Conservation (phyloP, 2,888 invertebrate species). For the Andrena fulva region DNA sequence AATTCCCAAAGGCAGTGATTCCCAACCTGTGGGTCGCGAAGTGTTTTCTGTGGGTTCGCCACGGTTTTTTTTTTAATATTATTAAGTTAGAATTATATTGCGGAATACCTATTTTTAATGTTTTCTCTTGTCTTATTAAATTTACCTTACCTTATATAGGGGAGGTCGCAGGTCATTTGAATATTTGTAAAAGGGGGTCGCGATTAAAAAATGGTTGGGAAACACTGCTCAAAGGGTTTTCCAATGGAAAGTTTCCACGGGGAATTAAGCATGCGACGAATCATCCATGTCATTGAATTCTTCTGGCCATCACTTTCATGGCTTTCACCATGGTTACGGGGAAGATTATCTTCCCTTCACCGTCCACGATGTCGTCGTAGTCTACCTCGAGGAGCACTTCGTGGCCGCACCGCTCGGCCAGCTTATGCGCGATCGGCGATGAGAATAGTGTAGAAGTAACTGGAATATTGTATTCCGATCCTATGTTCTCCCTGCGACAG, state of each 20-base stretch:
- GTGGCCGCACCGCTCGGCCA: constrained; percentile 74
- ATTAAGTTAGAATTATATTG: no score
- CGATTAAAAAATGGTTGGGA: no score
- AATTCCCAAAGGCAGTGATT: no score
- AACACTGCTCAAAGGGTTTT: not conserved
- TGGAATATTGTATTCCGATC: constrained; percentile 70
- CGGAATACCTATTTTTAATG: no score
- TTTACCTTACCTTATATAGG: no score
- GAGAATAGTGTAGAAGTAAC: constrained; percentile 75
- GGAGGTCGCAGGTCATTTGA: no score
- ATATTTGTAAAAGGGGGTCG: no score
- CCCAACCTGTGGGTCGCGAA: no score
- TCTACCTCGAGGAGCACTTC: constrained; percentile 55
- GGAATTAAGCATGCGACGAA: not conserved
- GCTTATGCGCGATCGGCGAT: constrained; percentile 70
- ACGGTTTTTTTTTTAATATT: no score
- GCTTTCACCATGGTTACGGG: constrained; percentile 67
- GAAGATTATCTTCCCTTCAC: constrained; percentile 65
- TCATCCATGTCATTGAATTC: constrained; percentile 36
- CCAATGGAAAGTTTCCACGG: not conserved
- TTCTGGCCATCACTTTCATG: constrained; percentile 71
- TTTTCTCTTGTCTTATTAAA: no score
- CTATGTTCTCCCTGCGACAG: constrained; percentile 68
- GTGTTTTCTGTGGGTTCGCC: no score
- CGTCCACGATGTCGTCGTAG: constrained; percentile 63